phyloP scores from a whole-genome alignment of 2,113 vertebrate species.

The Amazona guildingii region DNA sequence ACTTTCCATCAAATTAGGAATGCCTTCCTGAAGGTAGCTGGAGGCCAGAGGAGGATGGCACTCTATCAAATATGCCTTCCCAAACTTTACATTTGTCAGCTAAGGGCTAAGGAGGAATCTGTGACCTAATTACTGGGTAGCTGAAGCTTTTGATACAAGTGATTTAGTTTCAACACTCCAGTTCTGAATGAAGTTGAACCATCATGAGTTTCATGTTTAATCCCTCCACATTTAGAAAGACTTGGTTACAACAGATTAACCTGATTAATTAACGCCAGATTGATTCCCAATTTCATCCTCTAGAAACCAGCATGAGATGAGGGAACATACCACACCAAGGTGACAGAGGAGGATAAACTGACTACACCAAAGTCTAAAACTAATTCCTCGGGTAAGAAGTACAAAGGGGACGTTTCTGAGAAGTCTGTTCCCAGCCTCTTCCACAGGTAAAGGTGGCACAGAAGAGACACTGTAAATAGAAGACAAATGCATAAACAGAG shows the following conservation, averaged over 20 bases:
- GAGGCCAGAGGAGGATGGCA: neutral
- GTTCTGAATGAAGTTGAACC: neutral
- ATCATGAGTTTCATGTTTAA: neutral
- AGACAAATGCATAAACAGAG: neutral
- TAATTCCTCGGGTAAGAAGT: neutral
- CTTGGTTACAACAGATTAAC: neutral
- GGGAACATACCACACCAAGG: neutral
- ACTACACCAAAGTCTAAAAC: neutral
- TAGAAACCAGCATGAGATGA: neutral
- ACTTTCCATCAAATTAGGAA: neutral
- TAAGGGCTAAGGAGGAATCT: neutral
- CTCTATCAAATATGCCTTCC: neutral
- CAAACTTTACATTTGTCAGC: neutral
- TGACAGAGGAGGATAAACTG: neutral
- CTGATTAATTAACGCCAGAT: neutral
- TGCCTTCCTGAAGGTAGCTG: neutral
- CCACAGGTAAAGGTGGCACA: neutral
- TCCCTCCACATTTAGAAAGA: neutral
- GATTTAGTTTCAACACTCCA: neutral
- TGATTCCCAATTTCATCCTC: neutral
- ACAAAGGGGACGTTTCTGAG: neutral
- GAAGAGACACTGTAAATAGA: neutral
- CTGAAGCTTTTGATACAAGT: neutral
- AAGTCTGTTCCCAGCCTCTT: neutral
- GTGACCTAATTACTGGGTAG: neutral